These are phyloP conservation scores for Hemiscyllium ocellatum DNA, from an alignment of 2,113 vertebrate species.

Conservation along the genomic window DNA sequence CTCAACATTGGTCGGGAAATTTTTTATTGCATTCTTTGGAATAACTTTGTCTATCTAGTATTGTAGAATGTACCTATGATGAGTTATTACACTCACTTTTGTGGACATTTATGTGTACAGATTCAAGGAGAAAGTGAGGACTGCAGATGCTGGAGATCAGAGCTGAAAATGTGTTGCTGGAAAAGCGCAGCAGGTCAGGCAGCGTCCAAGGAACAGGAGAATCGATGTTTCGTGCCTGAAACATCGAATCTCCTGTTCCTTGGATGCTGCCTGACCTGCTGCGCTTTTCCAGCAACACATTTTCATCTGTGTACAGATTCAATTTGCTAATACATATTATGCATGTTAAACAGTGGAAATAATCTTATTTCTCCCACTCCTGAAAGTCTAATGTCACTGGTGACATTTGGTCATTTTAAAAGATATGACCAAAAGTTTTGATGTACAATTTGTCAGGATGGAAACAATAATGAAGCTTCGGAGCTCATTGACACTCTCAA, in stretches of 20 bases:
- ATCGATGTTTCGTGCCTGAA: too few relatives aligned
- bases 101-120: not conserved
- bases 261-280: too few relatives aligned
- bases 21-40: slow-evolving; percentile 6
- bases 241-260: too few relatives aligned
- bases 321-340: not conserved
- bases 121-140: too few relatives aligned
- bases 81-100: not conserved
- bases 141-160: too few relatives aligned
- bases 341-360: not conserved
- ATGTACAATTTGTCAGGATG: not conserved
- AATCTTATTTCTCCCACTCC: not conserved
- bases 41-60: not conserved
- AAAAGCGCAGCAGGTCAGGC: too few relatives aligned
- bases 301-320: not conserved
- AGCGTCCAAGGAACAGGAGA: too few relatives aligned
- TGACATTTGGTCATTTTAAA: not conserved
- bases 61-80: not conserved
- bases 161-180: too few relatives aligned
- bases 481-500: not conserved
- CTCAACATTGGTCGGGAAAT: not conserved
- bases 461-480: not conserved
- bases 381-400: not conserved
- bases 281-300: too few relatives aligned
- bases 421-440: not conserved